These are phyloP conservation scores for Stichodactyla mertensii DNA, from an alignment of 64 coral and sea anemone species.

Conservation along the genomic window DNA sequence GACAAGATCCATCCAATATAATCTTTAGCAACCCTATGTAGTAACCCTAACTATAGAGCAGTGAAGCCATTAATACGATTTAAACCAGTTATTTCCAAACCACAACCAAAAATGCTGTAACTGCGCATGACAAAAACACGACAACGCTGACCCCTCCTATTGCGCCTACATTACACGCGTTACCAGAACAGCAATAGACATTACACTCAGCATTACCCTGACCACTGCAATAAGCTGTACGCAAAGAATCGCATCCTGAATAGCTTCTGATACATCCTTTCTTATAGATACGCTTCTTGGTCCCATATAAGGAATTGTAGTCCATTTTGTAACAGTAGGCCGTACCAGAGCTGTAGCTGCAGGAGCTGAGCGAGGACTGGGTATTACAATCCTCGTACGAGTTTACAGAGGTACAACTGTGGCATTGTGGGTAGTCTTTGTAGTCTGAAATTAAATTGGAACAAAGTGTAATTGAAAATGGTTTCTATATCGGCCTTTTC, in stretches of 20 bases:
- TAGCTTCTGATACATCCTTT: neutral
- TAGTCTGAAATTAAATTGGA: too few species aligned
- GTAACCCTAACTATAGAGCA: too few species aligned
- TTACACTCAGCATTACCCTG: neutral
- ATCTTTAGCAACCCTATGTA: too few species aligned
- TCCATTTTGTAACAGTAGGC: neutral
- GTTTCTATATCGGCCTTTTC: too few species aligned
- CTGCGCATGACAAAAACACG: neutral
- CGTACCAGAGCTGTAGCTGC: neutral
- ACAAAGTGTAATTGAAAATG: too few species aligned
- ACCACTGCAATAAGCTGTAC: neutral
- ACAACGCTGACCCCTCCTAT: neutral
- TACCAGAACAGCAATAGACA: constrained; percentile 4
- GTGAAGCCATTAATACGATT: too few species aligned
- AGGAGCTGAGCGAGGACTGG: neutral
- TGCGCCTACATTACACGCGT: neutral
- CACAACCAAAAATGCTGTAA: neutral
- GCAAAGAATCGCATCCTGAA: neutral
- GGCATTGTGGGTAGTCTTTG: neutral
- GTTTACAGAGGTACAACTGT: neutral
- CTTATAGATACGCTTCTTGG: neutral
- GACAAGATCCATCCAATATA: too few species aligned
- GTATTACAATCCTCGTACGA: neutral
- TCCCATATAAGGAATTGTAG: neutral
- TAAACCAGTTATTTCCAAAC: neutral